Evolutionary conservation across 1,140 invertebrate species (phyloP).

Genomic region (Trinorchestia longiramus): DNA sequence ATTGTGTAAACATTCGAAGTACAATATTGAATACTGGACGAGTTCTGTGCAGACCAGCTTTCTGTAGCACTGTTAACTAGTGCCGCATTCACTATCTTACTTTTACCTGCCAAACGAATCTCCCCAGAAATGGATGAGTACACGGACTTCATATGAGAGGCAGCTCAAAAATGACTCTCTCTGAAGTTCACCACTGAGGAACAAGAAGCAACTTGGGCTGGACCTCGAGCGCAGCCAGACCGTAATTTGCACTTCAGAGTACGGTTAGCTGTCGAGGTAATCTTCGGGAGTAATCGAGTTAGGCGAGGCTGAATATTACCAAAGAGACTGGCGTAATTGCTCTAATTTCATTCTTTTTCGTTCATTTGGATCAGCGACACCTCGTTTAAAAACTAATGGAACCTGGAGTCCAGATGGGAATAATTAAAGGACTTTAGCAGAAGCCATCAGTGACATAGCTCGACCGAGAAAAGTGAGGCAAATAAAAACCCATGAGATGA

Average conservation of each 20-base stretch:
- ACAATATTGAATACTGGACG: no score
- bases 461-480: neutral
- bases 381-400: neutral
- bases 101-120: no score
- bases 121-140: neutral
- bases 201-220: neutral
- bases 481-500: neutral
- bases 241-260: neutral
- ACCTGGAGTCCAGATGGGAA: neutral
- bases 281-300: neutral
- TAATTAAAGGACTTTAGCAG: neutral
- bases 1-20: no score
- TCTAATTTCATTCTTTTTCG: neutral
- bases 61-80: no score
- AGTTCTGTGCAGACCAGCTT: no score
- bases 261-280: neutral
- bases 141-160: neutral
- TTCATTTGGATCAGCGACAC: neutral
- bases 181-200: neutral
- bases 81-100: no score
- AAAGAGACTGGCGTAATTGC: constrained; percentile 1
- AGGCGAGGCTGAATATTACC: constrained; percentile 5
- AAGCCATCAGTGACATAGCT: neutral
- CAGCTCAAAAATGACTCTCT: neutral
- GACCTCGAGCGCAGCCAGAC: neutral